phyloP scores from a whole-genome alignment of 2,113 vertebrate genomes.

The Accipiter cooperii region DNA sequence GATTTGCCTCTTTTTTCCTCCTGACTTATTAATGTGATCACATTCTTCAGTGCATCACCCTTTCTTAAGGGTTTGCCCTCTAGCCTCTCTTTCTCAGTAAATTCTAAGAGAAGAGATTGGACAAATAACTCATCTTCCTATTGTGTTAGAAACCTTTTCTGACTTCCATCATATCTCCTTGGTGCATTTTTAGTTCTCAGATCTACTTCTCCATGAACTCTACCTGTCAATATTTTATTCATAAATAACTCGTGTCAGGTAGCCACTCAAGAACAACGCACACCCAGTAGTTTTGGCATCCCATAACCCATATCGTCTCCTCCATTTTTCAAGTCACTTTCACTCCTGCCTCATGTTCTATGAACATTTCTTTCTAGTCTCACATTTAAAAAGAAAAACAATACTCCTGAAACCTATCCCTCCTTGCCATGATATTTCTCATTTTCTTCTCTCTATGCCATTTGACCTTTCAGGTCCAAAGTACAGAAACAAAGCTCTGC shows the following conservation, averaged over 20 bases:
- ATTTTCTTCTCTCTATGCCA: neutral
- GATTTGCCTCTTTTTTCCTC: neutral
- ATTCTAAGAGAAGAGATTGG: neutral
- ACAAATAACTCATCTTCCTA: slow-evolving; percentile 9
- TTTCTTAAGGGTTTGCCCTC: neutral
- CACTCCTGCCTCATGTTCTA: neutral
- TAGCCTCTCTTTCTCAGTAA: neutral
- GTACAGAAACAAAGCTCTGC: neutral
- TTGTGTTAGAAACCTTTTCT: neutral
- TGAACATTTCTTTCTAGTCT: neutral
- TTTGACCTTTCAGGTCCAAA: neutral
- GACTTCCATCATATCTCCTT: neutral
- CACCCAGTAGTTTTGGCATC: neutral
- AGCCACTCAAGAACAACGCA: neutral
- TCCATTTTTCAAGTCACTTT: neutral
- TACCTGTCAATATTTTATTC: neutral
- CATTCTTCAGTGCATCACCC: neutral
- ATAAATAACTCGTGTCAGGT: neutral
- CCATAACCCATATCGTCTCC: neutral
- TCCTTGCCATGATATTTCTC: neutral
- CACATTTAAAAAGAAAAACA: neutral
- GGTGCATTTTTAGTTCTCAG: neutral
- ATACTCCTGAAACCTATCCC: neutral
- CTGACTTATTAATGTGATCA: neutral
- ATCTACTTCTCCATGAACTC: neutral